Evolutionary conservation across 1,140 invertebrate species (phyloP), one percentile per base, ranked within the genome.

Genomic region (Zaprionus tsacasi): DNA sequence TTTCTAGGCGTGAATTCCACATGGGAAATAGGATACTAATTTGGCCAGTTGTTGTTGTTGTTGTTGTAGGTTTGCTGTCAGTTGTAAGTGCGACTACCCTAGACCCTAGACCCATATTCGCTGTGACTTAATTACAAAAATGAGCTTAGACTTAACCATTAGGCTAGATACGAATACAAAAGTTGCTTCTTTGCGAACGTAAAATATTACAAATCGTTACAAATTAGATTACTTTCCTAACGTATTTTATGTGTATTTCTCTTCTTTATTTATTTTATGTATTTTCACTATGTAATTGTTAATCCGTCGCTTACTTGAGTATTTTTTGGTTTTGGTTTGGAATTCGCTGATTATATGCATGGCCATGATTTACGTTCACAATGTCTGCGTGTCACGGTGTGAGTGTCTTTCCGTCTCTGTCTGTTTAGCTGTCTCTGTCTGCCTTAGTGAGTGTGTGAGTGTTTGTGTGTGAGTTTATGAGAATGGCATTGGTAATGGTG

Each of bases 271-370:
- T 8, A 15, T 15, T 45, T 45, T 71, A 66, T 21, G 21, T 21
- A 21, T 21, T 66, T 67, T 56, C 33, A 35, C 66, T 74, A 83
- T 81, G 78, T 82, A 81, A 69, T 79, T 65, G 27, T 70, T 70
- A 56, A 74, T 85, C 66, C 66, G 52, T 70, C 73, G 68, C 78
- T 81, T 79, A 79, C 82, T 87, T 87, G 83, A 87, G 83, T 87
- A 87, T 83, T 87, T 76, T 76, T 76, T 70, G 63, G 50, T 76
- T 71, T 76, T 75, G 30, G 77, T 88, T 88, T 88, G 83, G 83
- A 87, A 87, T 87, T 78, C 83, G 74, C 83, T 88, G 85, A 87
- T 87, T 87, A 88, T 87, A 87, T 87, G 83, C 85, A 87, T 87
- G 83, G 83, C 85, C 83, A 89, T 87, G 83, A 87, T 82, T 75